Conservation (phyloP, 2,888 invertebrate species). For the Eupithecia tripunctaria region DNA sequence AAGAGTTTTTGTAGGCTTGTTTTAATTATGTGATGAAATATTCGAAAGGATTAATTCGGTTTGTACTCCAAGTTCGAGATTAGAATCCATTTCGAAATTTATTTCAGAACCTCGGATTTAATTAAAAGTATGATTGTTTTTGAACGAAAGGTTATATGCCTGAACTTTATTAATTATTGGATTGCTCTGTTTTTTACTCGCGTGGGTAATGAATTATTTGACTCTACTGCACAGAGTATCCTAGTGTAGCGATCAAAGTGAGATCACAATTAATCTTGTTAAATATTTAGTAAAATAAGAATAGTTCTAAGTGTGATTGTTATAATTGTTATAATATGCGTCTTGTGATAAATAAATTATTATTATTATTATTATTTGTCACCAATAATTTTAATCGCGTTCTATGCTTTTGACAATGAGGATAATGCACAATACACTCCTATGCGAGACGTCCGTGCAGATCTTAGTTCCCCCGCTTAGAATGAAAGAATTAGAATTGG, state of each 20-base stretch:
- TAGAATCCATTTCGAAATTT: constrained; percentile 4
- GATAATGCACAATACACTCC: too few relatives aligned
- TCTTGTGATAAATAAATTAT: too few relatives aligned
- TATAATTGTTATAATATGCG: too few relatives aligned
- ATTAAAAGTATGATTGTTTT: constrained; percentile 1
- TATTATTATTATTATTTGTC: neutral
- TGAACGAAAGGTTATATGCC: neutral
- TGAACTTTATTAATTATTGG: constrained; percentile 14
- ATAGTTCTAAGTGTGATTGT: too few relatives aligned
- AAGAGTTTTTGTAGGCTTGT: constrained; percentile 28
- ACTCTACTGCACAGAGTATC: too few relatives aligned
- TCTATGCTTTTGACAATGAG: neutral
- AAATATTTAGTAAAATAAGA: too few relatives aligned
- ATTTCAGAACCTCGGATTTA: neutral
- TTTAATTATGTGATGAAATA: constrained; percentile 34
- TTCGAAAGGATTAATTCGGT: constrained; percentile 12
- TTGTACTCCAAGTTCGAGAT: constrained; percentile 17
- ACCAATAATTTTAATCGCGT: neutral
- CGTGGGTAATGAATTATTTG: neutral
- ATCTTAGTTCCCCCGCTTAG: too few relatives aligned
- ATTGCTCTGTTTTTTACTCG: neutral
- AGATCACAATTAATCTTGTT: too few relatives aligned
- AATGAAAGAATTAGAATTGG: too few relatives aligned
- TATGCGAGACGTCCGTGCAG: too few relatives aligned
- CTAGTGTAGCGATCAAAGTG: too few relatives aligned